phyloP scores from a whole-genome alignment of 92 coral and sea anemone genomes.

The Epizoanthus stellaris region DNA sequence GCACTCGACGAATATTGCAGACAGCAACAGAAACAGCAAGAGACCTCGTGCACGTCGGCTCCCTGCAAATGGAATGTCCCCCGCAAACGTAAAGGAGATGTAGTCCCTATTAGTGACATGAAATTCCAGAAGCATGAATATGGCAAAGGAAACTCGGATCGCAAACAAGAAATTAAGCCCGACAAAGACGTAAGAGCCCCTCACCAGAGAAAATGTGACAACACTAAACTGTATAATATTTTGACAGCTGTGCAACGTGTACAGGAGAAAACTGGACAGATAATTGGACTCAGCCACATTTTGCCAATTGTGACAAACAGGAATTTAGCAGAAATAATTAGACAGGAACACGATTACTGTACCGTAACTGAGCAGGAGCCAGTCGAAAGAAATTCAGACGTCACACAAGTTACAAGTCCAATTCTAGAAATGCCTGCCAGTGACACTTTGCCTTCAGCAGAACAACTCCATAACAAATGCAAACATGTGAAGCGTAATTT shows the following conservation, averaged over 20 bases:
- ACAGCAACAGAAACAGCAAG: not conserved
- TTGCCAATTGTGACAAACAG: constrained; percentile 18
- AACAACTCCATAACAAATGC: not conserved
- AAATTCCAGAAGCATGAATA: constrained; percentile 13
- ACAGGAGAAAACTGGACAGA: constrained; percentile 48
- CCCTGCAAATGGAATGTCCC: constrained; percentile 7
- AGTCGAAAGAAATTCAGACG: not conserved
- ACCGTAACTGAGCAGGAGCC: constrained; percentile 11
- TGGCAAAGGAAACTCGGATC: not conserved
- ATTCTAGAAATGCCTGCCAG: constrained; percentile 10
- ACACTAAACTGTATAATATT: constrained; percentile 14
- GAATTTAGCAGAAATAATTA: not conserved
- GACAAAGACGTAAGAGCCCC: constrained; percentile 16
- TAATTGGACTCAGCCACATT: constrained; percentile 39
- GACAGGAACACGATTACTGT: constrained; percentile 30
- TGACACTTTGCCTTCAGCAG: constrained; percentile 11
- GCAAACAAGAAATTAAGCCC: not conserved
- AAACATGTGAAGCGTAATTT: not conserved
- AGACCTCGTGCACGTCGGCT: constrained; percentile 1
- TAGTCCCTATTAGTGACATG: not conserved
- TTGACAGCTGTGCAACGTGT: constrained; percentile 17
- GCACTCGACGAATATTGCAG: not conserved
- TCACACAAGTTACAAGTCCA: constrained; percentile 1
- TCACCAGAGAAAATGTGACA: constrained; percentile 4
- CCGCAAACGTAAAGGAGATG: constrained; percentile 13